A percentile compares a stretch with the other conserved stretches of the same genome.
Evolutionary conservation across 1,140 invertebrate species (phyloP).

Genomic region (Drosophila bocqueti): DNA sequence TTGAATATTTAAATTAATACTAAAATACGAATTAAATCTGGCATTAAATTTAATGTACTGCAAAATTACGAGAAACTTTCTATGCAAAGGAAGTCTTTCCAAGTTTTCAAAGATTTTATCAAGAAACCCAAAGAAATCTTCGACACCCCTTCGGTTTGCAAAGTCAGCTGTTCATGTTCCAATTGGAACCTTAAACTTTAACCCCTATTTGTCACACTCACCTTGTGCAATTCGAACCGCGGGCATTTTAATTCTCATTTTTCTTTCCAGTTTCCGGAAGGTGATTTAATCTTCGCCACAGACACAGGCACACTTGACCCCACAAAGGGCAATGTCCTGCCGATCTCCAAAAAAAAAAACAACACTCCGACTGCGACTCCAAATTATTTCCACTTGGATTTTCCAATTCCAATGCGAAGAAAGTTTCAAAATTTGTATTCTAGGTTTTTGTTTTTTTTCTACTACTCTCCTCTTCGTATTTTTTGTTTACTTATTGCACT

Average conservation of each 20-base stretch:
- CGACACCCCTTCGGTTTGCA: background rate
- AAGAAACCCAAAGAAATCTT: background rate
- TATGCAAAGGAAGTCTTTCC: background rate
- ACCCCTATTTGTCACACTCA: constrained; percentile 84
- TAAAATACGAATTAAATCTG: background rate
- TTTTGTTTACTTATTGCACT: constrained; percentile 41
- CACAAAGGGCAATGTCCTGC: constrained; percentile 52
- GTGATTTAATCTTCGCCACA: constrained; percentile 61
- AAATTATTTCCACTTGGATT: constrained; percentile 22
- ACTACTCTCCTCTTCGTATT: background rate
- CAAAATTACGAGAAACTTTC: background rate
- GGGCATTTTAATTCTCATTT: constrained; percentile 98
- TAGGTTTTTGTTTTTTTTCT: background rate
- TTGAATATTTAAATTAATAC: background rate
- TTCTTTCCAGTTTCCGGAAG: constrained; percentile 86
- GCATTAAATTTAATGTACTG: too few relatives aligned
- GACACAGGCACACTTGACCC: constrained; percentile 58
- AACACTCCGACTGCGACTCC: constrained; percentile 24
- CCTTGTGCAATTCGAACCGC: constrained; percentile 97
- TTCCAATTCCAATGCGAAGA: constrained; percentile 1
- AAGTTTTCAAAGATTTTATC: too few relatives aligned
- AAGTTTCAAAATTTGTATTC: constrained; percentile 9
- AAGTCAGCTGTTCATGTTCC: constrained; percentile 23
- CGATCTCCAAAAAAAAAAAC: constrained; percentile 16
- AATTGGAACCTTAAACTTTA: constrained; percentile 28